Base-by-base conservation (phyloP, 2,797 vertebrate genomes). In the Chiloscyllium punctatum region DNA sequence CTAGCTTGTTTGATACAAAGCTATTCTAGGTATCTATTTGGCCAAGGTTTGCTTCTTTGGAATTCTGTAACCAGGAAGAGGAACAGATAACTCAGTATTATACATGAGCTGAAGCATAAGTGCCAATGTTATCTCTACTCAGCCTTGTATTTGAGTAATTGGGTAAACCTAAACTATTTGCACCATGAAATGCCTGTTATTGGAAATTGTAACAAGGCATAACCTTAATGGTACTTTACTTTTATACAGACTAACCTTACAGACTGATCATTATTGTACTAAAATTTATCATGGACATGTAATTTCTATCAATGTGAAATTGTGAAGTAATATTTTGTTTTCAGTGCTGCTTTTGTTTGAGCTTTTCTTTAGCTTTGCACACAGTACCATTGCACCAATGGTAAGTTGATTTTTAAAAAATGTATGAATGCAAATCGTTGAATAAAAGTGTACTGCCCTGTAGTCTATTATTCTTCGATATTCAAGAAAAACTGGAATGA, bases 381-480 rank as follows among this genome's bases (percentile, higher is more conserved):
- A 95, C 71, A n/a, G 94, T 27, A 94, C 94, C 71, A n/a, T 72
- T 27, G 48, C 30, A 77, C 48, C 94, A 77, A 21, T 11, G 30
- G 69, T 74, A 77, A 15, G 57, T 30, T 48, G 25, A 51, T 33
- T 74, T 95, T 72, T 94, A 71, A 57, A 57, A 94, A 77, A 72
- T 77, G 51, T 95, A 94, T 23, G 66, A 33, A 77, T 77, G 71
- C 51, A 74, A 33, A 42, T 68, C 68, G 62, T 68, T 84, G 42
- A 84, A 84, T 48, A 84, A 84, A 92, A 69, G 66, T 92, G 25
- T 92, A 92, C 37, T 42, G 62, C 90, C 37, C 68, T 69, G n/a
- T 69, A 42, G 23, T 68, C n/a, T 69, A 92, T 68, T 91, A 66
- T 92, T 94, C 42, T 74, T 53, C 16, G 42, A 0, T 23, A 87